Evolutionary conservation across 2,113 vertebrate species (phyloP).

Genomic region (Hyperopisus bebe): DNA sequence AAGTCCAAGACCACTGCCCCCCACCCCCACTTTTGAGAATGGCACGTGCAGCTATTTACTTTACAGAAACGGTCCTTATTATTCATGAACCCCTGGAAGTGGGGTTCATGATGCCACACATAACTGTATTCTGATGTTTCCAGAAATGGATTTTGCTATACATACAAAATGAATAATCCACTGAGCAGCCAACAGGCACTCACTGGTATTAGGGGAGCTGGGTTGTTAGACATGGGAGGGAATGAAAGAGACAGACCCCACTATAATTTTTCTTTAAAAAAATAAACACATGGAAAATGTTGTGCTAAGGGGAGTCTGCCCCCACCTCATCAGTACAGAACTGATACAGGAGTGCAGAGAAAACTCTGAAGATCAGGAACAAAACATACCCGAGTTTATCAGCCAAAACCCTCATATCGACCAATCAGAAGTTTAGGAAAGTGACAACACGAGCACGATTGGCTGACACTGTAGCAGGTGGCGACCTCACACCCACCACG

Average conservation of each 20-base stretch:
- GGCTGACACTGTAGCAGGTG: neutral
- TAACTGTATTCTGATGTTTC: neutral
- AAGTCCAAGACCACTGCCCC: neutral
- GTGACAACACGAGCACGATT: neutral
- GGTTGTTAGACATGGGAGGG: neutral
- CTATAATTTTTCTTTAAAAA: neutral
- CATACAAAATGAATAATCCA: neutral
- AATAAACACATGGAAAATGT: neutral
- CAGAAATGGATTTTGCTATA: neutral
- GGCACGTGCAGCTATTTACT: neutral
- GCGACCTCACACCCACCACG: neutral
- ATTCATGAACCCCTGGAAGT: too few relatives aligned
- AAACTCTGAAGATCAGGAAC: neutral
- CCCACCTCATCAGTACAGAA: neutral
- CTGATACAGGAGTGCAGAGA: neutral
- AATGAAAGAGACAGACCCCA: neutral
- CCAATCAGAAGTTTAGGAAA: neutral
- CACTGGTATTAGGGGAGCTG: neutral
- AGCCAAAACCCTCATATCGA: neutral
- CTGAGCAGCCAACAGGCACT: neutral
- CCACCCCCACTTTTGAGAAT: neutral
- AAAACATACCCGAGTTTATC: neutral
- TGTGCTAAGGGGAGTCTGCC: neutral
- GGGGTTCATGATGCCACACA: neutral
- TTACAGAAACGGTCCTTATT: neutral